Evolutionary conservation across 2,113 vertebrate species (phyloP).

Genomic region (Oophaga pumilio): DNA sequence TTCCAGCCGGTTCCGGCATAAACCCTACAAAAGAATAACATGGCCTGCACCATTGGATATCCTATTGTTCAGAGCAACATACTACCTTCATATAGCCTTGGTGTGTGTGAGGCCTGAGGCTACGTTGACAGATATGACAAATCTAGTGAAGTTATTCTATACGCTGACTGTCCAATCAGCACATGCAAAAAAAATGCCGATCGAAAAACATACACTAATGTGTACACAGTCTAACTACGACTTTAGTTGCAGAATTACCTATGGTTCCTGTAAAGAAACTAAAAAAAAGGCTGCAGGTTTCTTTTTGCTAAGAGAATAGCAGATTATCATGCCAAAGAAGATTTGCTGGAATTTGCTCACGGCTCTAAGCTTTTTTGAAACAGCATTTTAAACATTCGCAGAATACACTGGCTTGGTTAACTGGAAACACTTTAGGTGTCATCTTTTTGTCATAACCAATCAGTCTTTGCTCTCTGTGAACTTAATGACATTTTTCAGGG

Average conservation of each 20-base stretch:
- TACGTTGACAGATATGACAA: no score
- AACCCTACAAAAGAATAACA: neutral
- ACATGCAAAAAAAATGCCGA: neutral
- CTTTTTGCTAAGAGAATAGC: neutral
- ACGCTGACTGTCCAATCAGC: neutral
- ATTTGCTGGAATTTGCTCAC: neutral
- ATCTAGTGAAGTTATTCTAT: neutral
- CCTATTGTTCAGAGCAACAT: neutral
- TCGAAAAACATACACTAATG: neutral
- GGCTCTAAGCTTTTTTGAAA: neutral
- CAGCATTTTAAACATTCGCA: neutral
- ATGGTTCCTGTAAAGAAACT: neutral
- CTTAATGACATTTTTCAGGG: constrained; percentile 57
- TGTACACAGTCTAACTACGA: neutral
- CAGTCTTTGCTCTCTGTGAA: neutral
- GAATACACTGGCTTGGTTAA: neutral
- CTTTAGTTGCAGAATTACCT: neutral
- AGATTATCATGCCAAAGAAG: neutral
- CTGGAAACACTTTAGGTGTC: neutral
- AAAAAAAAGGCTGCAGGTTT: neutral
- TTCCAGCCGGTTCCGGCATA: neutral
- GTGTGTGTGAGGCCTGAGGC: neutral
- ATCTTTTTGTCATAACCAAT: neutral
- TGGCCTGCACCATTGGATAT: neutral
- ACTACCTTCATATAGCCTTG: neutral